A percentile compares a stretch with the other conserved stretches of the same genome.
phyloP scores from a whole-genome alignment of 2,888 invertebrate genomes.

The Heliconius hortense region DNA sequence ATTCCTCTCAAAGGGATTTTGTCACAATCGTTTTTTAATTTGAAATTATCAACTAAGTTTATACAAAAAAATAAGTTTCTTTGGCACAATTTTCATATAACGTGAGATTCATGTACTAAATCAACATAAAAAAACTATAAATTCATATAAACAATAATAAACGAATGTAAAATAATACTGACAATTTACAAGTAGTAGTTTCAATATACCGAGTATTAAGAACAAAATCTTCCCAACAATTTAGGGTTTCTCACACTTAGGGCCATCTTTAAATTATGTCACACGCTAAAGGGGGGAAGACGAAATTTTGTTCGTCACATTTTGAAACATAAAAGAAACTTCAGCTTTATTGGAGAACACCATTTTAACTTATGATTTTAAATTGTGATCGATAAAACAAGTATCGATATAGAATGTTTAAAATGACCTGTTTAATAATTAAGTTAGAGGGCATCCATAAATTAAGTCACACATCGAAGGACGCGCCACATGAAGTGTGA shows the following conservation, averaged over 20 bases:
- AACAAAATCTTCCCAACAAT: slow-evolving; percentile 23
- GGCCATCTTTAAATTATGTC: background rate
- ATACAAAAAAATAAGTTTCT: background rate
- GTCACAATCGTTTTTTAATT: background rate
- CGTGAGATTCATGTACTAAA: background rate
- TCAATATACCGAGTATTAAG: slow-evolving; percentile 26
- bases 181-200: slow-evolving; percentile 27
- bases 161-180: slow-evolving; percentile 15
- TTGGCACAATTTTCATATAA: slow-evolving; percentile 9
- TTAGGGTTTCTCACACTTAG: slow-evolving; percentile 25
- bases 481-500: no score
- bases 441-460: no score
- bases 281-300: background rate
- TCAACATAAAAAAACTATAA: background rate
- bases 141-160: background rate
- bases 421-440: background rate
- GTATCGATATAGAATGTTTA: background rate
- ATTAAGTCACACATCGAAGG: background rate
- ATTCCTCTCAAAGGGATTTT: background rate
- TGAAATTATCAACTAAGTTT: background rate
- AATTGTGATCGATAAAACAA: background rate
- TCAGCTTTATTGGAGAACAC: background rate
- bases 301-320: background rate
- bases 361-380: background rate
- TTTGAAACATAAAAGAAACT: background rate